phyloP scores from a whole-genome alignment of 2,797 vertebrate species.

The Chaetophractus vellerosus region DNA sequence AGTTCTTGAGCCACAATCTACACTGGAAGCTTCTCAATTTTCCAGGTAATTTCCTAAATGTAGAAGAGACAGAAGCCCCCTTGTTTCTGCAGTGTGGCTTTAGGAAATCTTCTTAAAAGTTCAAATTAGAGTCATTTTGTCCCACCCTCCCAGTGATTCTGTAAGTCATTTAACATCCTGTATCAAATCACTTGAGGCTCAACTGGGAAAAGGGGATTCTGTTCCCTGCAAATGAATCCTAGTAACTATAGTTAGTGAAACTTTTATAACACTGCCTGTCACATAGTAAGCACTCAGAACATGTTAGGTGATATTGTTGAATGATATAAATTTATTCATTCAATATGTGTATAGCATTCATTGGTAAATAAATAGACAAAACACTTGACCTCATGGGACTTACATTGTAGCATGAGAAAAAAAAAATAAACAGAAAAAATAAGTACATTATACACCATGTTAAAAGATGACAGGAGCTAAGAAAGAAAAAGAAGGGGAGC shows the following conservation, averaged over 20 bases:
- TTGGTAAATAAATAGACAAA: neutral
- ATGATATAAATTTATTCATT: neutral
- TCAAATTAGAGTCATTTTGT: neutral
- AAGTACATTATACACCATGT: neutral
- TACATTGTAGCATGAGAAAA: neutral
- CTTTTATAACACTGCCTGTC: neutral
- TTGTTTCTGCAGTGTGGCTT: neutral
- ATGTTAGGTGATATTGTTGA: neutral
- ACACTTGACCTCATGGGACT: neutral
- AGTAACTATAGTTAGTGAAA: neutral
- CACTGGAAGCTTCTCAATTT: neutral
- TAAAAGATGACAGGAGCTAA: neutral
- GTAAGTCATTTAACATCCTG: neutral
- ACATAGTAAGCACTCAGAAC: neutral
- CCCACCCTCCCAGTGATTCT: neutral
- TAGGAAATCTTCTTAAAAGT: neutral
- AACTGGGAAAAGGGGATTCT: neutral
- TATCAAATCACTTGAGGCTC: neutral
- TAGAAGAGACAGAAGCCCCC: neutral
- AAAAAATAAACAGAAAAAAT: neutral
- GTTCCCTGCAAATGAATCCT: neutral
- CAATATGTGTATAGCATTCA: neutral
- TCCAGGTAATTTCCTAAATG: neutral
- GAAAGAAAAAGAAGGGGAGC: neutral
- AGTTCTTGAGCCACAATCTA: neutral